These are phyloP conservation scores for Lasioglossum figueresi DNA, from an alignment of 2,888 invertebrate species.

Conservation along the genomic window DNA sequence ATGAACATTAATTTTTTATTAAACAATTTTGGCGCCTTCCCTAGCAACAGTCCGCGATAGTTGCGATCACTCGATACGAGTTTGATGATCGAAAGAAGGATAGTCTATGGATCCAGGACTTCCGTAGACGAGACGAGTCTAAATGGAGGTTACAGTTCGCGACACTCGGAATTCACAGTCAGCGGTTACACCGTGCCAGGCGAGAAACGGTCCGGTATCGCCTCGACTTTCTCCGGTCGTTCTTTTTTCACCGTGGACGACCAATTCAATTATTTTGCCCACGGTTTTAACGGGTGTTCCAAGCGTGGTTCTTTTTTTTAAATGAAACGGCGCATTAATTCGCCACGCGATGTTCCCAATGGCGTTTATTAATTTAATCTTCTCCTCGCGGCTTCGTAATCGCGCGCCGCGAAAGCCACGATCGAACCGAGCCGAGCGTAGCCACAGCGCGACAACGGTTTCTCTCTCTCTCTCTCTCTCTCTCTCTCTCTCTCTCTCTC, in stretches of 20 bases:
- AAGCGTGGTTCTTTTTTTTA: background rate
- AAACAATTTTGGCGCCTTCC: no score
- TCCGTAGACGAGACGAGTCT: background rate
- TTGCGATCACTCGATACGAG: background rate
- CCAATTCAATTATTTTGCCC: background rate
- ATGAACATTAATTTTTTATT: no score
- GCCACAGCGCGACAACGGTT: background rate
- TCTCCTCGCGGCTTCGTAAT: constrained; percentile 15
- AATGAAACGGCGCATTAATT: constrained; percentile 23
- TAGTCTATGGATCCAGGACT: background rate
- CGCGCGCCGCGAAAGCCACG: constrained; percentile 1
- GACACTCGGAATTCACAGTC: background rate
- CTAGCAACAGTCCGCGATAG: no score
- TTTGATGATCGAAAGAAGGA: background rate
- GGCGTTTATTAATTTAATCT: constrained; percentile 40
- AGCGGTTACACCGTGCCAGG: background rate
- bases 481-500: constrained; percentile 1
- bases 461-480: background rate
- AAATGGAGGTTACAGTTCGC: background rate
- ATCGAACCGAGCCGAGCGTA: background rate
- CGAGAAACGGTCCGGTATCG: background rate
- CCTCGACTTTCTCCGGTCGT: background rate
- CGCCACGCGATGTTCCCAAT: constrained; percentile 20
- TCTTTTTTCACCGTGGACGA: background rate
- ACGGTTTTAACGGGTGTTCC: background rate